phyloP scores from a whole-genome alignment of 2,888 invertebrate genomes.

The Agrilus cyanescens region DNA sequence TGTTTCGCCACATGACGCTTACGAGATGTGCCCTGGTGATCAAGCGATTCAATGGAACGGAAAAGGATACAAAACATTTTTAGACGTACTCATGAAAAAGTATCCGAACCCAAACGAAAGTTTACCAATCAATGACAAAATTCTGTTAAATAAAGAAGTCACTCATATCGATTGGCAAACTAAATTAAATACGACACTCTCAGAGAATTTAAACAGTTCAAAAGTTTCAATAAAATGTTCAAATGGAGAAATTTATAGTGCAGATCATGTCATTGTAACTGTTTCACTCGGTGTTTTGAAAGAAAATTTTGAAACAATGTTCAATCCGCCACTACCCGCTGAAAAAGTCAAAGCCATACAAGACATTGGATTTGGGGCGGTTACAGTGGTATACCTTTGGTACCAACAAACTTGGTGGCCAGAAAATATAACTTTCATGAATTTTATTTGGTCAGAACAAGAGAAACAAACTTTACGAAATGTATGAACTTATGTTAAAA shows the following conservation, averaged over 20 bases:
- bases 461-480: conserved; percentile 20
- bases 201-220: conserved; percentile 1
- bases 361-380: conserved; percentile 46
- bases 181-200: too few species aligned
- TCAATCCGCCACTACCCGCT: conserved; percentile 41
- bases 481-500: too few species aligned
- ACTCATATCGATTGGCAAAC: conserved; percentile 13
- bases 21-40: conserved; percentile 59
- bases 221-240: conserved; percentile 33
- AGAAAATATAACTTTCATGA: conserved; percentile 30
- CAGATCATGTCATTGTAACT: conserved; percentile 52
- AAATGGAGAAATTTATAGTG: conserved; percentile 39
- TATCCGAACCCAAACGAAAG: conserved; percentile 1
- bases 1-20: conserved; percentile 54
- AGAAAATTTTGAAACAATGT: conserved; percentile 37
- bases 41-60: conserved; percentile 60
- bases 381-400: conserved; percentile 49
- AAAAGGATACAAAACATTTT: conserved; percentile 53
- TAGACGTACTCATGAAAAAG: conserved; percentile 48
- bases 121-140: conserved; percentile 17
- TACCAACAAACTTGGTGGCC: conserved; percentile 54
- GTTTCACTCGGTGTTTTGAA: conserved; percentile 56
- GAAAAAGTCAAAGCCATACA: conserved; percentile 41
- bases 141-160: conserved; percentile 15
- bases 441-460: conserved; percentile 39